A percentile compares a stretch with the other conserved stretches of the same genome.
Evolutionary conservation across 2,888 invertebrate species (phyloP).

Genomic region (Lysandra bellargus): DNA sequence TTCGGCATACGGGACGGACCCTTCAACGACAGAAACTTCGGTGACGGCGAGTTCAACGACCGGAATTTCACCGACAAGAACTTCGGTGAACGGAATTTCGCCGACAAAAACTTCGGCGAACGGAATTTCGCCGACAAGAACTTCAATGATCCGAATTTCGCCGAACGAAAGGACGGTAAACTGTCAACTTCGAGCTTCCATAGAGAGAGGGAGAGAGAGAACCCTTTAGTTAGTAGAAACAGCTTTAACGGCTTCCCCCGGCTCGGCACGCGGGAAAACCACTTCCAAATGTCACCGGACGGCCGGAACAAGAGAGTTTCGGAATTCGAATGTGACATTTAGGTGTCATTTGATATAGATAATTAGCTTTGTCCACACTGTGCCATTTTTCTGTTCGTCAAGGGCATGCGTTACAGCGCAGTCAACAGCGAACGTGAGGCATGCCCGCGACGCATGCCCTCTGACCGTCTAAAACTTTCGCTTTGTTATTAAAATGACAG

Average conservation of each 20-base stretch:
- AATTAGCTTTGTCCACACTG: background rate
- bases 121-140: slow-evolving; percentile 63
- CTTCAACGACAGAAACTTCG: slow-evolving; percentile 68
- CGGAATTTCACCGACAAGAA: slow-evolving; percentile 62
- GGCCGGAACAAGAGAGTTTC: slow-evolving; percentile 80
- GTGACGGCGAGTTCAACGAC: slow-evolving; percentile 46
- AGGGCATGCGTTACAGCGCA: no score
- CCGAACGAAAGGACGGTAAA: slow-evolving; percentile 70
- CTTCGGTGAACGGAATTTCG: slow-evolving; percentile 67
- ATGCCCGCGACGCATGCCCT: no score
- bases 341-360: background rate
- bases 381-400: no score
- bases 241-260: slow-evolving; percentile 76
- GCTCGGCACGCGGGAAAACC: slow-evolving; percentile 65
- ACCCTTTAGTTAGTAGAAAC: slow-evolving; percentile 72
- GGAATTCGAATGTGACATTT: slow-evolving; percentile 84
- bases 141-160: slow-evolving; percentile 56
- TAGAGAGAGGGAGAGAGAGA: slow-evolving; percentile 67
- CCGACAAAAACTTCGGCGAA: slow-evolving; percentile 71
- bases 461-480: no score
- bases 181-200: slow-evolving; percentile 75
- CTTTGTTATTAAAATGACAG: no score
- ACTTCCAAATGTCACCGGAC: slow-evolving; percentile 71
- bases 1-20: slow-evolving; percentile 74
- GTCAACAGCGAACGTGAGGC: no score